phyloP scores from a whole-genome alignment of 1,140 invertebrate genomes.

The Halictus rubicundus region DNA sequence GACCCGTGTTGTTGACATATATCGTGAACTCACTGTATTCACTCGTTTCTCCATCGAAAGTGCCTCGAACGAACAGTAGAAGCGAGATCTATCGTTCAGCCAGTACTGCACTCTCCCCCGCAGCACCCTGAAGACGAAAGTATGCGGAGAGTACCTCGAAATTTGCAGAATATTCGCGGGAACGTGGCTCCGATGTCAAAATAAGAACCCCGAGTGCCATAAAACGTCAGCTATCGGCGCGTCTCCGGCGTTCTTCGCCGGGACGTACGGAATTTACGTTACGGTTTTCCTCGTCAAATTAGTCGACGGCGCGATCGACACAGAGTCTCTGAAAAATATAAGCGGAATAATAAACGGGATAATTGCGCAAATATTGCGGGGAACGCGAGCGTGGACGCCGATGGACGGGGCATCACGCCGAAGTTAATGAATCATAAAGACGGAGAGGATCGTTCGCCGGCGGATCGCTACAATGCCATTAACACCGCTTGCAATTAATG shows the following conservation, averaged over 20 bases:
- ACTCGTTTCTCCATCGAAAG: no score
- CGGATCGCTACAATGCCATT: constrained; percentile 42
- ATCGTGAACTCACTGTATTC: no score
- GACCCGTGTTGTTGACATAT: no score
- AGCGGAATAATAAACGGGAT: no score
- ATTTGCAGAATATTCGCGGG: neutral
- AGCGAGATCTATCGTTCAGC: no score
- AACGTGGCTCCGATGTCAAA: neutral
- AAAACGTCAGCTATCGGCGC: neutral
- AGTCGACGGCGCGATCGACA: neutral
- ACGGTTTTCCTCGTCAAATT: neutral
- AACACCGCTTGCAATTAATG: constrained; percentile 53
- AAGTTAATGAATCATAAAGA: constrained; percentile 44
- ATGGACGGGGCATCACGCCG: neutral
- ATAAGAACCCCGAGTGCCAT: neutral
- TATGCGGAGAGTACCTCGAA: no score
- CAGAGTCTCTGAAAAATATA: no score
- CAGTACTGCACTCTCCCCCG: no score
- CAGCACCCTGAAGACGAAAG: no score
- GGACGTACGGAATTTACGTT: neutral
- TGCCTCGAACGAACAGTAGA: no score
- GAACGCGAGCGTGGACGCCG: neutral
- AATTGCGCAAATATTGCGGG: no score
- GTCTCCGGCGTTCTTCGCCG: no score
- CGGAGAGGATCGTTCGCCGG: constrained; percentile 6